phyloP scores from a whole-genome alignment of 1,140 invertebrate genomes.

The Acromyrmex echinatior region DNA sequence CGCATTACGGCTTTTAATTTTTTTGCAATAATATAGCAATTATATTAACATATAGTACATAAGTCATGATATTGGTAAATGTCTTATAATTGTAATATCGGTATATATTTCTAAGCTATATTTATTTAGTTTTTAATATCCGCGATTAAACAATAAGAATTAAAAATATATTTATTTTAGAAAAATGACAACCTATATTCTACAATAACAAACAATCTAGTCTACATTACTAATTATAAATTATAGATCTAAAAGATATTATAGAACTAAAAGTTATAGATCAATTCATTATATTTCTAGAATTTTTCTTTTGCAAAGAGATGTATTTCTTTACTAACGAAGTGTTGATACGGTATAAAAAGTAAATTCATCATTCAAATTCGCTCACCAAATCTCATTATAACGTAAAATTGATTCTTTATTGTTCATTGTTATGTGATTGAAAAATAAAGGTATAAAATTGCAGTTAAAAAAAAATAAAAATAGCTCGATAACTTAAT shows the following conservation, averaged over 20 bases:
- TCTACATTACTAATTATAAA: neutral
- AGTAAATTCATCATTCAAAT: neutral
- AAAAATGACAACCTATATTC: neutral
- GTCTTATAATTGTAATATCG: neutral
- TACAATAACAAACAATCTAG: no score
- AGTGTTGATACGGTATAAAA: neutral
- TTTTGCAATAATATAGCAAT: constrained; percentile 6
- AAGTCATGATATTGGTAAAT: constrained; percentile 11
- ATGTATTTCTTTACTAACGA: neutral
- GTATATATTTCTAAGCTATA: neutral
- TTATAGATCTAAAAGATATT: neutral
- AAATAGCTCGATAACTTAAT: neutral
- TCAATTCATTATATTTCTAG: neutral
- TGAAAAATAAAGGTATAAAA: neutral
- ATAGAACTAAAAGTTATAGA: neutral
- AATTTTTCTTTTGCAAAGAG: neutral
- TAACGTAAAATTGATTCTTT: neutral
- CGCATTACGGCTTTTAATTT: neutral
- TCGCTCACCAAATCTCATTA: neutral
- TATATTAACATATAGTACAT: neutral
- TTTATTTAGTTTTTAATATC: constrained; percentile 6
- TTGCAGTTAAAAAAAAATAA: neutral
- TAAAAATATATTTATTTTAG: neutral
- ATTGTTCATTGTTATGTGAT: neutral
- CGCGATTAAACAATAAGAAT: neutral